These are phyloP conservation scores for Sinopyrophorus schimmeli DNA, from an alignment of 2,888 invertebrate genomes.

Conservation along the genomic window DNA sequence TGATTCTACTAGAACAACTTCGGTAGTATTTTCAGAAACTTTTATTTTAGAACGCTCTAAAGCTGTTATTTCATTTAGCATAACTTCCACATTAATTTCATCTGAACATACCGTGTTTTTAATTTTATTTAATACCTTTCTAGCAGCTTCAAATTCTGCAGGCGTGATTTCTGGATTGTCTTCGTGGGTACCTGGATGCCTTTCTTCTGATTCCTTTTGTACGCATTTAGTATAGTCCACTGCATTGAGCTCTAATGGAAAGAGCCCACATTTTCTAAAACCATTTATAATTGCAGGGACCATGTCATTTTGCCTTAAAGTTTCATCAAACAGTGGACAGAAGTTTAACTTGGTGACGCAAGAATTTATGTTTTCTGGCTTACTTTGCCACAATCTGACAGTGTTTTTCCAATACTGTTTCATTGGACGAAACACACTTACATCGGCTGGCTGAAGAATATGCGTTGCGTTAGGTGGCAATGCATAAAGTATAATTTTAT, in stretches of 20 bases:
- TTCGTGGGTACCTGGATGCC: no score
- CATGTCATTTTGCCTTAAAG: constrained; percentile 19
- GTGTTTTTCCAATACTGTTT: constrained; percentile 35
- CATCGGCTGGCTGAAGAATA: constrained; percentile 17
- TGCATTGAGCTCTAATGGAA: constrained; percentile 33
- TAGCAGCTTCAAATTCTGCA: no score
- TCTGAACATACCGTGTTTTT: no score
- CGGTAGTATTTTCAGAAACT: no score
- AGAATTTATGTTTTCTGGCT: constrained; percentile 21
- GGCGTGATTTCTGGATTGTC: no score
- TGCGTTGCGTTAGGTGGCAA: constrained; percentile 28
- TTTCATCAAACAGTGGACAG: constrained; percentile 31
- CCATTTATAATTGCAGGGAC: constrained; percentile 27
- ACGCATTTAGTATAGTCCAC: constrained; percentile 38
- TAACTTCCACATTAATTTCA: no score
- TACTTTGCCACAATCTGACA: constrained; percentile 23
- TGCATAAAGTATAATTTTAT: constrained; percentile 13
- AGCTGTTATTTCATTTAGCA: no score
- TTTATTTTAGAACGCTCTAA: no score
- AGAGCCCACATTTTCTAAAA: constrained; percentile 36
- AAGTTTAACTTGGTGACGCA: constrained; percentile 37
- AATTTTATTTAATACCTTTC: no score
- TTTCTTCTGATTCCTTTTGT: constrained; percentile 29
- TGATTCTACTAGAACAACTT: no score
- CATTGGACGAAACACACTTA: constrained; percentile 13